Evolutionary conservation across 2,888 invertebrate genomes (phyloP), one percentile per base, ranked within the genome.

Genomic region (Sinopyrophorus schimmeli): DNA sequence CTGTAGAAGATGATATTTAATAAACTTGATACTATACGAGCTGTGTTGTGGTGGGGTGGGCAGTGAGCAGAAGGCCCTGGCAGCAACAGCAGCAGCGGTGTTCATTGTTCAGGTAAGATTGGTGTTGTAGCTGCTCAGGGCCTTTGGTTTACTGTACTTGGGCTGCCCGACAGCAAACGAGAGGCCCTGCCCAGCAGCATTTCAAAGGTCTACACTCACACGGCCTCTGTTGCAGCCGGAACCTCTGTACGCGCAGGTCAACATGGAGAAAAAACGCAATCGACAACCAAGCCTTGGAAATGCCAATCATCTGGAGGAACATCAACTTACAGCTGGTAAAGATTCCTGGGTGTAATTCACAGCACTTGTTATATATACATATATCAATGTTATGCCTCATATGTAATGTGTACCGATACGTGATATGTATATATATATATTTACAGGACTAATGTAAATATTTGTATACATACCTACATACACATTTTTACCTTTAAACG

Each of bases 171-270:
- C 65, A 61, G 64, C 66, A 67, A 64, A 70, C 70, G 66, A 68
- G 69, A 72, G 73, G 73, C 72, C 73, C 72, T 71, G 69, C 65
- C 66, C 66, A 69, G 70, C 70, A 63, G 63, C 61, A 47, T 50
- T 39, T 46, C 32, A 21, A 43, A 39, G 53, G 40, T 44, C 42
- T 32, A 47, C 40, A 53, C 52, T 55, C 41, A 55, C 47, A 53
- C 49, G 44, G 54, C 55, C 54, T 59, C 57, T 62, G 64, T 72
- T 69, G 47, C 67, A 73, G 70, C 72, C 70, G 61, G 83, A 83
- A 67, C 82, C 83, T 31, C 73, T 82, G 39, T 83, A 83, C 69
- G 83, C 83, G 60, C 81, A 82, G 74, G 82, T 83, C 56, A 82
- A 83, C 65, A 76, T 82, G 67, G 81, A 82, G 64, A 81, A 80